These are phyloP conservation scores for Takifugu flavidus DNA, from an alignment of 2,113 vertebrate genomes.

Conservation along the genomic window DNA sequence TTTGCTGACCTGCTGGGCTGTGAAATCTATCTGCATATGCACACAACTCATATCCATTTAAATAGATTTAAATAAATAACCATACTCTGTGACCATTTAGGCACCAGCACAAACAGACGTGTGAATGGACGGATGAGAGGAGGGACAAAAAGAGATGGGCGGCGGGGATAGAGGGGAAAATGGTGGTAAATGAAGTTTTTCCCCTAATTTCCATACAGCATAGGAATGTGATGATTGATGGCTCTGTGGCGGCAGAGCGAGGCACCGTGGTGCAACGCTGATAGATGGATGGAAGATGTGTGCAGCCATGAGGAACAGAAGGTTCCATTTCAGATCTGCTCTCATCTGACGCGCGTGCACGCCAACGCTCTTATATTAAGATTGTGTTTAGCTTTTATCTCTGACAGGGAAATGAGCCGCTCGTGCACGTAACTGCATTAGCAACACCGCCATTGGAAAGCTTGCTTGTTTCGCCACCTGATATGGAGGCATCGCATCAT, in stretches of 20 bases:
- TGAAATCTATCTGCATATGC: slow-evolving; percentile 48
- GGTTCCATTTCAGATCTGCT: slow-evolving; percentile 67
- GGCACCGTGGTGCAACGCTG: slow-evolving; percentile 20
- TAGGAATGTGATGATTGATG: slow-evolving; percentile 62
- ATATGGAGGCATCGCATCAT: no score
- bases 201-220: slow-evolving; percentile 55
- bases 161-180: slow-evolving; percentile 36
- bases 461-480: no score
- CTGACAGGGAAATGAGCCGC: slow-evolving; percentile 7
- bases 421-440: no score
- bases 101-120: slow-evolving; percentile 3
- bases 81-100: slow-evolving; percentile 38
- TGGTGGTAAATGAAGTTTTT: slow-evolving; percentile 44
- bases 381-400: slow-evolving; percentile 62
- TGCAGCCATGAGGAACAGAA: slow-evolving; percentile 61
- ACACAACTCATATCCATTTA: slow-evolving; percentile 61
- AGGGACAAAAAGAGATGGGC: slow-evolving; percentile 16
- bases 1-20: slow-evolving; percentile 53
- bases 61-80: slow-evolving; percentile 59
- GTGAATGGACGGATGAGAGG: background rate
- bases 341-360: slow-evolving; percentile 41
- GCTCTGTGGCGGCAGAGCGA: slow-evolving; percentile 35
- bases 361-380: slow-evolving; percentile 57
- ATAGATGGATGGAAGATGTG: slow-evolving; percentile 60
- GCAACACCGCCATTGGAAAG: no score